Conservation (phyloP, 2,888 invertebrate species). For the Eilema depressum region DNA sequence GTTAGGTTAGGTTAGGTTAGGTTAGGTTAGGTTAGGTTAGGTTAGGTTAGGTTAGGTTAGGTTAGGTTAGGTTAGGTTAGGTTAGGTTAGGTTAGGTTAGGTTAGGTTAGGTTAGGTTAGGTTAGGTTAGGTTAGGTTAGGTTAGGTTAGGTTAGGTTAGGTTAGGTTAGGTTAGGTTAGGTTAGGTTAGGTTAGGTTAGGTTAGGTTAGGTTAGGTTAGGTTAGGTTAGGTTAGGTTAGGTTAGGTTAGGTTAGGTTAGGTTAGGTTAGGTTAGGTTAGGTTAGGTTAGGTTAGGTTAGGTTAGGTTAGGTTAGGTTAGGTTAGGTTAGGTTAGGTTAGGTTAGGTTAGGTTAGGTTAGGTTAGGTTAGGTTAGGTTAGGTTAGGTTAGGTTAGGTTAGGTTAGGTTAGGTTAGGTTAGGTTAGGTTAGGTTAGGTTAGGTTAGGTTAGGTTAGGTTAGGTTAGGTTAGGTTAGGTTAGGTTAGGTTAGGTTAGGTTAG, state of each 20-base stretch:
- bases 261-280: constrained; percentile 13
- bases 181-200: constrained; percentile 13
- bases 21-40: constrained; percentile 13
- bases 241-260: constrained; percentile 13
- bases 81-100: constrained; percentile 13
- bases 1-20: constrained; percentile 13
- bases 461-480: constrained; percentile 13
- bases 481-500: constrained; percentile 13
- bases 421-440: constrained; percentile 3
- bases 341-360: constrained; percentile 13
- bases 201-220: constrained; percentile 13
- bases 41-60: constrained; percentile 13
- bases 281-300: constrained; percentile 13
- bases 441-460: constrained; percentile 13
- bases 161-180: constrained; percentile 13
- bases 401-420: constrained; percentile 16
- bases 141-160: constrained; percentile 13
- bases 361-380: constrained; percentile 13
- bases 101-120: constrained; percentile 13
- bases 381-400: constrained; percentile 13
- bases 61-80: constrained; percentile 13
- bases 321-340: constrained; percentile 13
- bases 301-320: constrained; percentile 13
- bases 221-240: constrained; percentile 13
- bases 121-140: constrained; percentile 13